A percentile compares a stretch with the other conserved stretches of the same genome.
phyloP scores from a whole-genome alignment of 1,140 invertebrate genomes.

The Cydia amplana region DNA sequence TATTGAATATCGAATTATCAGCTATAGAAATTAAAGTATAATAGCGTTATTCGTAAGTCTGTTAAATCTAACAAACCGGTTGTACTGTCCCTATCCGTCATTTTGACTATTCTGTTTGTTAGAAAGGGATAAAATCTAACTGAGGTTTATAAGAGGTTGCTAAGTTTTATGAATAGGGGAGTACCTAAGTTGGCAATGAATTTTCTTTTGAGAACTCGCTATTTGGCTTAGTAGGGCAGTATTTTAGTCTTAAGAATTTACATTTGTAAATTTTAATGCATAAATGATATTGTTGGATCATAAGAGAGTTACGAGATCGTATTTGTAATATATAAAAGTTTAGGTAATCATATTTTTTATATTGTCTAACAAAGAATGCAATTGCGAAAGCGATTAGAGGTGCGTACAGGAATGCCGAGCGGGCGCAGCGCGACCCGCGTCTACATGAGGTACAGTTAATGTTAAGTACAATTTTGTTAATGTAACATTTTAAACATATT shows the following conservation, averaged over 20 bases:
- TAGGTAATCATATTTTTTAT: slow-evolving; percentile 76
- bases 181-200: too few relatives aligned
- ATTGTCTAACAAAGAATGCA: slow-evolving; percentile 56
- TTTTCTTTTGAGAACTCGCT: too few relatives aligned
- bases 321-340: slow-evolving; percentile 74
- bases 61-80: too few relatives aligned
- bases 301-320: slow-evolving; percentile 36
- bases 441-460: slow-evolving; percentile 53
- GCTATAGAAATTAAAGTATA: too few relatives aligned
- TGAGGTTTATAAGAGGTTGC: too few relatives aligned
- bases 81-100: too few relatives aligned
- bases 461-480: slow-evolving; percentile 76
- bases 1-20: too few relatives aligned
- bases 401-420: slow-evolving; percentile 1
- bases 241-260: slow-evolving; percentile 57
- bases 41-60: too few relatives aligned
- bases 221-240: too few relatives aligned
- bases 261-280: slow-evolving; percentile 73
- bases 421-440: slow-evolving; percentile 6
- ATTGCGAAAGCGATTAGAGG: slow-evolving; percentile 33
- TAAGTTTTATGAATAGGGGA: too few relatives aligned
- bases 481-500: slow-evolving; percentile 58
- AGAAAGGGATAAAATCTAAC: too few relatives aligned
- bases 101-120: too few relatives aligned
- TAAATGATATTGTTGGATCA: slow-evolving; percentile 70